A percentile compares a stretch with the other conserved stretches of the same genome.
Conservation (phyloP, 2,113 vertebrate species). For the Polypterus bichir region DNA sequence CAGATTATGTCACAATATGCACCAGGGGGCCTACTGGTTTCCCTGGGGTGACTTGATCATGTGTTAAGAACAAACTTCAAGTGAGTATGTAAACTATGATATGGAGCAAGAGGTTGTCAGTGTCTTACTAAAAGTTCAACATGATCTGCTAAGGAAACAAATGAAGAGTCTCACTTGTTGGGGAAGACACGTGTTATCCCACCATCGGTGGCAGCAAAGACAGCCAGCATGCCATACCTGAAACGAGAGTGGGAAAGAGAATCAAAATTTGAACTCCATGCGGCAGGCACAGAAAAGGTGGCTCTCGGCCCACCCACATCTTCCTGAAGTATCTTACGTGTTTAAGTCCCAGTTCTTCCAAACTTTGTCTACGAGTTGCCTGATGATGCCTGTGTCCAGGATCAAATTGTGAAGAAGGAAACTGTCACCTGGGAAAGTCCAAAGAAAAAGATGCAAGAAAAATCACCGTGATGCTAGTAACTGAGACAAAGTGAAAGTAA, state of each 20-base stretch:
- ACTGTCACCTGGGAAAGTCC: conserved; percentile 64
- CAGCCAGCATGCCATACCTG: conserved; percentile 89
- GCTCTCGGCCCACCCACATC: too few relatives aligned
- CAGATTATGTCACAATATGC: too few relatives aligned
- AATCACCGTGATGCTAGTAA: not conserved
- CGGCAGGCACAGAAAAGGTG: too few relatives aligned
- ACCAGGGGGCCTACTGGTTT: too few relatives aligned
- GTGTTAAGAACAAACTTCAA: too few relatives aligned
- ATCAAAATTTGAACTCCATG: too few relatives aligned
- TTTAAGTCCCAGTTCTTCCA: conserved; percentile 93
- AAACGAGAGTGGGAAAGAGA: not conserved
- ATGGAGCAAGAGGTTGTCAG: too few relatives aligned
- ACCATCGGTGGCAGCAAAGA: conserved; percentile 86
- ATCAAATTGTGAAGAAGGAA: conserved; percentile 94
- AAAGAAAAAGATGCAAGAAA: not conserved
- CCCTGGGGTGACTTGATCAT: too few relatives aligned
- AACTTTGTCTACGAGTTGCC: conserved; percentile 82
- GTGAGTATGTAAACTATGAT: too few relatives aligned
- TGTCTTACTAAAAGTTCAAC: too few relatives aligned
- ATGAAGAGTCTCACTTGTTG: conserved; percentile 74
- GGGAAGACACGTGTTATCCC: conserved; percentile 91
- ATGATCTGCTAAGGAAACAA: not conserved
- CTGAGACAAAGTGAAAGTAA: not conserved
- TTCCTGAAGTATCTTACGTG: conserved; percentile 56
- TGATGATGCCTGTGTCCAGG: conserved; percentile 88